A percentile compares a stretch with the other conserved stretches of the same genome.
Conservation (phyloP, 1,140 invertebrate genomes). For the Ericerus pela region DNA sequence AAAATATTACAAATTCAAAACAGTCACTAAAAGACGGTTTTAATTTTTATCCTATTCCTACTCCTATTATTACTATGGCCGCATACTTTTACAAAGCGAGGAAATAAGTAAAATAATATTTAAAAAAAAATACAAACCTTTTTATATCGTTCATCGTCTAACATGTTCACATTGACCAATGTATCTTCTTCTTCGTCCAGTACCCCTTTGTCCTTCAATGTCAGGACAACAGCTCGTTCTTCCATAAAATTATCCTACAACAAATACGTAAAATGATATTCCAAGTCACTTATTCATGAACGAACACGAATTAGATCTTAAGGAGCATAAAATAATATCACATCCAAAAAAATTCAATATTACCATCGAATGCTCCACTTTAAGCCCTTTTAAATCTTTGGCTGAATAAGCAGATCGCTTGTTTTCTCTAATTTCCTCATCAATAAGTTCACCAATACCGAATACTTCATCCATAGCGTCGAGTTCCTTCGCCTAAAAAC, state of each 20-base stretch:
- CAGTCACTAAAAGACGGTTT: no score
- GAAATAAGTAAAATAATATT: background rate
- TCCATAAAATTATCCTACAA: no score
- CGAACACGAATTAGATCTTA: no score
- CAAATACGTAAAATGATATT: no score
- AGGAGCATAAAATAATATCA: background rate
- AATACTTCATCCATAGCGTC: constrained; percentile 93
- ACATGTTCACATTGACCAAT: constrained; percentile 88
- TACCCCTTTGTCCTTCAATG: constrained; percentile 83
- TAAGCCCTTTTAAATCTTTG: constrained; percentile 60
- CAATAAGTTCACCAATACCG: constrained; percentile 69
- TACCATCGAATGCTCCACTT: constrained; percentile 34
- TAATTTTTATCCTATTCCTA: no score
- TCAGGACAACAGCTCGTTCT: constrained; percentile 73
- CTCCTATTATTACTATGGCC: no score
- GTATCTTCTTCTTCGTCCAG: constrained; percentile 79
- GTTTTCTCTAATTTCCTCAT: constrained; percentile 52
- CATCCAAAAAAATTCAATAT: constrained; percentile 24
- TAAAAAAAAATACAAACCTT: constrained; percentile 37
- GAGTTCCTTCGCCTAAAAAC: constrained; percentile 64
- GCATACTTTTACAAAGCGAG: background rate
- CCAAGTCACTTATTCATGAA: no score
- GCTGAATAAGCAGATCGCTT: constrained; percentile 47
- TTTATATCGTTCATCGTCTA: constrained; percentile 82
- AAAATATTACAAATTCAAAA: no score